Evolutionary conservation across 2,888 invertebrate genomes (phyloP), one percentile per base, ranked within the genome.

Genomic region (Drosophila koepferae): DNA sequence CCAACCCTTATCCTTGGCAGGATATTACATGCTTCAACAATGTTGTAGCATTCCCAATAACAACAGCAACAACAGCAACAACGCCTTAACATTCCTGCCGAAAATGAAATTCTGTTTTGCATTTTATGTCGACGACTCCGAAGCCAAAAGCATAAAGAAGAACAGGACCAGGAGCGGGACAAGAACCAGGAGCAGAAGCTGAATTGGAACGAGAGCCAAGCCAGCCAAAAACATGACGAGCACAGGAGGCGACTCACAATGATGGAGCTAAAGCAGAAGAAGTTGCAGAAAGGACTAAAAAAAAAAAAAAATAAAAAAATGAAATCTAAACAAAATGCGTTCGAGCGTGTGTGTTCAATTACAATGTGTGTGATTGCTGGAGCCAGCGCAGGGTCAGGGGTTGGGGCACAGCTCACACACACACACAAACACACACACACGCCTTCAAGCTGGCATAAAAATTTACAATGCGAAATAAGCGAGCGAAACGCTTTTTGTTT

Each of bases 11-110:
- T 88, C 76, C 81, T 81, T 79, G 79, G 77, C 86, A 85, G 82
- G 81, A 88, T 86, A 90, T 86, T 89, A 90, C 89, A 89, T 89
- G 89, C 89, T 89, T 90, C 90, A 90, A 89, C 90, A 90, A 89
- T 90, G 89, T 87, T 89, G 89, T 87, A 86, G 89, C 90, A 90
- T 86, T 90, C 88, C 86, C 90, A 86, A 86, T 87, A 88, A 86
- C 85, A 88, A 69, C 75, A 72, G 46, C 68, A 78, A 70, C 49
- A 71, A 20, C 49, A 78, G 63, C 74, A 79, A 67, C 64, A 74
- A 55, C 58, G 61, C 65, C 71, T 54, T 71, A 87, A 76, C 88
- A 87, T 87, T 87, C 86, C 88, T 85, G 86, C 88, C 88, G 86
- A 87, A 87, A 87, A 87, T 87, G 89, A 88, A 89, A 87, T 87